Evolutionary conservation across 1,140 invertebrate species (phyloP).

Genomic region (Trinorchestia longiramus): DNA sequence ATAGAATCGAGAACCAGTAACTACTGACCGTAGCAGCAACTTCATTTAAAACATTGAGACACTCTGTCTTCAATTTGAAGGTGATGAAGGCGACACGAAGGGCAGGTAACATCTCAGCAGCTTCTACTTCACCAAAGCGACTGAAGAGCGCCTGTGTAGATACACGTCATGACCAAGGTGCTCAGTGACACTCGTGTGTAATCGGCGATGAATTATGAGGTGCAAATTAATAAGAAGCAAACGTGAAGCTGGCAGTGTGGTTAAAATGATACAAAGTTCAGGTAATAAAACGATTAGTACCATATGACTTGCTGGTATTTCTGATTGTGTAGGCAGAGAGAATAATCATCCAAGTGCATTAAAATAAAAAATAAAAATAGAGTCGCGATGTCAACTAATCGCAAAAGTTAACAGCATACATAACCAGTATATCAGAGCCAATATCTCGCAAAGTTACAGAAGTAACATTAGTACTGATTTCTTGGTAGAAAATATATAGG

Average conservation of each 20-base stretch:
- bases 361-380: neutral
- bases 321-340: neutral
- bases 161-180: neutral
- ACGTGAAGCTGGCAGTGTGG: neutral
- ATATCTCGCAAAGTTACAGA: neutral
- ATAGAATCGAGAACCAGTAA: neutral
- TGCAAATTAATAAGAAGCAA: neutral
- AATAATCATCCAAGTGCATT: neutral
- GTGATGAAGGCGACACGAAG: neutral
- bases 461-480: neutral
- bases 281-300: no score
- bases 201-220: no score
- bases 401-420: neutral
- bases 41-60: neutral
- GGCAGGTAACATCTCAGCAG: neutral
- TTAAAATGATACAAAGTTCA: no score
- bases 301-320: neutral
- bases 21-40: neutral
- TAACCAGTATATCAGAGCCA: neutral
- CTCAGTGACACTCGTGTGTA: no score
- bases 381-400: neutral
- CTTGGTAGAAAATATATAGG: neutral
- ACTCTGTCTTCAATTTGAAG: neutral
- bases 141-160: neutral
- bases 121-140: slow-evolving; percentile 1